phyloP scores from a whole-genome alignment of 1,140 invertebrate species.

The Chlorops oryzae region DNA sequence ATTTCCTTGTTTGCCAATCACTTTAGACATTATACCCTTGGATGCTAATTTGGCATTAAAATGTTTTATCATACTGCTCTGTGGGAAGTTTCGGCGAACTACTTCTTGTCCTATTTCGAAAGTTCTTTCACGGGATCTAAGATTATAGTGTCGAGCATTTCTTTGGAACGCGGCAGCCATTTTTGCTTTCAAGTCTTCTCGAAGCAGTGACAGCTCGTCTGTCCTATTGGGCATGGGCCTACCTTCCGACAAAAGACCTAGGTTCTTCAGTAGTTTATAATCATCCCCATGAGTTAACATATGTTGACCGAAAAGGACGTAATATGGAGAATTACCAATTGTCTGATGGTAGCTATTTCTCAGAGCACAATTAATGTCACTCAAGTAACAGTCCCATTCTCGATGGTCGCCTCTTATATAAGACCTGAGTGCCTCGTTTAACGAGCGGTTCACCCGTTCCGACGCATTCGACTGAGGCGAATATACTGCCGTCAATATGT shows the following conservation, averaged over 20 bases:
- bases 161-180: not conserved
- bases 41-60: constrained; percentile 8
- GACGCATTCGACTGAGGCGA: constrained; percentile 4
- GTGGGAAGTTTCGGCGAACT: not conserved
- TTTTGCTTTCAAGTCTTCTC: not conserved
- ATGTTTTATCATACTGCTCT: not conserved
- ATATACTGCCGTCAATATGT: constrained; percentile 4
- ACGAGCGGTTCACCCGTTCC: constrained; percentile 3
- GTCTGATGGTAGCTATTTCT: not conserved
- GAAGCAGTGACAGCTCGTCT: not conserved
- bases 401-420: constrained; percentile 1
- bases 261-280: not conserved
- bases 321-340: not conserved
- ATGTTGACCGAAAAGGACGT: not conserved
- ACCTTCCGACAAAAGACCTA: not conserved
- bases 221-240: not conserved
- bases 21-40: constrained; percentile 2
- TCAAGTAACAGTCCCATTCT: constrained; percentile 12
- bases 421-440: constrained; percentile 5
- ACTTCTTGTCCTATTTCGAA: constrained; percentile 9
- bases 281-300: constrained; percentile 2
- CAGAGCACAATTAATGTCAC: not conserved
- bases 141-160: constrained; percentile 1
- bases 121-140: not conserved
- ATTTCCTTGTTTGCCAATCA: not conserved